A percentile compares a stretch with the other conserved stretches of the same genome.
These are phyloP conservation scores for Tupiocoris notatus DNA, from an alignment of 2,888 invertebrate species.

Conservation along the genomic window DNA sequence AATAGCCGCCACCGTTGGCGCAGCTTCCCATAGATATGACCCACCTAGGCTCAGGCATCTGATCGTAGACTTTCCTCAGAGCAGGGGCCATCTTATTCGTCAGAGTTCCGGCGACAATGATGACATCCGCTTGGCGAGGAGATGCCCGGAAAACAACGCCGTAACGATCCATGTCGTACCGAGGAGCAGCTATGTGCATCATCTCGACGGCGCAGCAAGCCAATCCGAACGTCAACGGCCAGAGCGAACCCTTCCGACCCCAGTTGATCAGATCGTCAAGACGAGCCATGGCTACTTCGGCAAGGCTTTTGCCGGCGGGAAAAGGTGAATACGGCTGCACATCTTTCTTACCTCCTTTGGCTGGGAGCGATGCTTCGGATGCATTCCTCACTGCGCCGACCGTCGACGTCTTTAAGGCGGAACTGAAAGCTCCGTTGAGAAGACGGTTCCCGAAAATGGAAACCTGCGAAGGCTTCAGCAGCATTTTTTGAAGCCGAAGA, in stretches of 20 bases:
- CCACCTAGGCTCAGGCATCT: conserved; percentile 96
- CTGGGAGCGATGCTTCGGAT: not conserved
- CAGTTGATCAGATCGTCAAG: conserved; percentile 93
- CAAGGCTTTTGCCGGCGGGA: conserved; percentile 64
- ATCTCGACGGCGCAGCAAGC: conserved; percentile 99
- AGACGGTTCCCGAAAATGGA: not conserved
- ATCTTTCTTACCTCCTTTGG: not conserved
- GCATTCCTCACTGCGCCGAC: not conserved
- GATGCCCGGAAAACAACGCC: conserved; percentile 98
- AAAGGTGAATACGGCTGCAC: conserved; percentile 71
- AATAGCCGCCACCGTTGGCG: conserved; percentile 99
- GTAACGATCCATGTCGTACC: conserved; percentile 96
- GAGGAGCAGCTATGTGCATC: conserved; percentile 99
- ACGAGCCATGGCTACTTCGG: conserved; percentile 85
- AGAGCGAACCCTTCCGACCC: conserved; percentile 92
- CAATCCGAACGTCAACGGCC: conserved; percentile 98
- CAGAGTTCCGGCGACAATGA: conserved; percentile 97
- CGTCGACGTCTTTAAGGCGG: not conserved
- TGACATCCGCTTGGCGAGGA: conserved; percentile 93
- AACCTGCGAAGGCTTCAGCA: not conserved
- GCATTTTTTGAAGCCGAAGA: too few species aligned
- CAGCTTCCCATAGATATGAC: conserved; percentile 99
- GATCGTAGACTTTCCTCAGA: conserved; percentile 92
- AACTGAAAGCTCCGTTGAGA: not conserved
- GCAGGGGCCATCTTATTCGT: conserved; percentile 99